phyloP scores from a whole-genome alignment of 2,888 invertebrate genomes.

The Drosophila subquinaria region DNA sequence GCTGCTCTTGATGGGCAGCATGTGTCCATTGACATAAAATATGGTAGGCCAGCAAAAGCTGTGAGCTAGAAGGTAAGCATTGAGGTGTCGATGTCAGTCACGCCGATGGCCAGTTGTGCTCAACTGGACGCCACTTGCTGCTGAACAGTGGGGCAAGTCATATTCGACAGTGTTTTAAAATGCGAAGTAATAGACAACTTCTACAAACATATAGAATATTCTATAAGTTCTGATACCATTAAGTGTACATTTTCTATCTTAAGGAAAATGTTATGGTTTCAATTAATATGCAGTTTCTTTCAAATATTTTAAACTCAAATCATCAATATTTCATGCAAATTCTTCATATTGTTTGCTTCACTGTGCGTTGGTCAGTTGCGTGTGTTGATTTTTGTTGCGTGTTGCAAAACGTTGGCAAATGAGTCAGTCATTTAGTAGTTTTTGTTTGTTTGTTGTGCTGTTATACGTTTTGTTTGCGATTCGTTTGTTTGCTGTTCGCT shows the following conservation, averaged over 20 bases:
- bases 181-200: background rate
- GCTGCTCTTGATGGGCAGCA: slow-evolving; percentile 51
- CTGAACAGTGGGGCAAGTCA: slow-evolving; percentile 38
- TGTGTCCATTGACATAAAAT: slow-evolving; percentile 62
- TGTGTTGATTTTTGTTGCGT: slow-evolving; percentile 74
- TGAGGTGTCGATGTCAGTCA: slow-evolving; percentile 59
- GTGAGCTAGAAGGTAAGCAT: slow-evolving; percentile 14
- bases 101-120: slow-evolving; percentile 27
- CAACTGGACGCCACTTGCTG: slow-evolving; percentile 31
- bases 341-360: slow-evolving; percentile 20
- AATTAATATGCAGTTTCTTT: background rate
- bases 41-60: slow-evolving; percentile 33
- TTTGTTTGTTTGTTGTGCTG: slow-evolving; percentile 50
- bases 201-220: too few relatives aligned
- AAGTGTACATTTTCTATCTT: too few relatives aligned
- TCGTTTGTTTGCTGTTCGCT: slow-evolving; percentile 29
- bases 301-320: background rate
- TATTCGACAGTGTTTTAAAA: background rate
- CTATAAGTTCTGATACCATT: too few relatives aligned
- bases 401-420: slow-evolving; percentile 77
- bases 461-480: slow-evolving; percentile 33
- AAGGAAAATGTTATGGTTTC: too few relatives aligned
- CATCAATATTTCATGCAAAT: background rate
- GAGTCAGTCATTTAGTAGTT: slow-evolving; percentile 66
- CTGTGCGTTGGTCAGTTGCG: slow-evolving; percentile 67